These are phyloP conservation scores for Sinosuthora webbiana DNA, from an alignment of 2,113 vertebrate species.

Conservation along the genomic window DNA sequence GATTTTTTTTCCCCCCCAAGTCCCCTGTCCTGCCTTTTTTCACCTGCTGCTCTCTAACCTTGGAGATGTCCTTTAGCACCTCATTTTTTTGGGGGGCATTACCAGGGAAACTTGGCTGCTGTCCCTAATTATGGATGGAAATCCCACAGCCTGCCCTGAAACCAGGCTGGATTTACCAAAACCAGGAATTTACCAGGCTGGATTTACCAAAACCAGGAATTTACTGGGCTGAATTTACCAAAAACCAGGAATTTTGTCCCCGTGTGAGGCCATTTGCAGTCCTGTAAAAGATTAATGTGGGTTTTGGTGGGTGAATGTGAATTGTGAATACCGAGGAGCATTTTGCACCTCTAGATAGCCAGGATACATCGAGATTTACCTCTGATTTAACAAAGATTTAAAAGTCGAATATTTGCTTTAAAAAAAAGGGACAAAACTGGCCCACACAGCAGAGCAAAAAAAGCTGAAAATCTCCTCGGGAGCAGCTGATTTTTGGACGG, in stretches of 20 bases:
- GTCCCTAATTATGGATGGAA: not conserved
- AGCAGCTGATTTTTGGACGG: fast-evolving
- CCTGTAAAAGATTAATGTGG: not conserved
- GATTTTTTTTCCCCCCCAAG: not conserved
- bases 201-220: no score
- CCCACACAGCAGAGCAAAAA: not conserved
- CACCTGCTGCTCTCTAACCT: no score
- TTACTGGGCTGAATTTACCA: not conserved
- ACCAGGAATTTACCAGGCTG: no score
- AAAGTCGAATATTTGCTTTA: not conserved
- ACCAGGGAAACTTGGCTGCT: fast-evolving
- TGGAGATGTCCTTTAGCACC: no score
- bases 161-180: no score
- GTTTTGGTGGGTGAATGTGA: not conserved
- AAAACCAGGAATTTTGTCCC: fast-evolving
- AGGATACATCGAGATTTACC: fast-evolving
- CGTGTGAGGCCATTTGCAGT: fast-evolving
- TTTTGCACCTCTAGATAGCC: no score
- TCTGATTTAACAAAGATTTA: not conserved
- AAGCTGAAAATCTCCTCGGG: not conserved
- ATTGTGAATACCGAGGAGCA: not conserved
- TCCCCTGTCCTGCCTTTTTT: not conserved
- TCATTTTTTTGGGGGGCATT: fast-evolving
- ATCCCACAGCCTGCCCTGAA: not conserved
- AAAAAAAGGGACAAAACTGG: not conserved